phyloP scores from a whole-genome alignment of 2,113 vertebrate species.

The Odontophorus gujanensis region DNA sequence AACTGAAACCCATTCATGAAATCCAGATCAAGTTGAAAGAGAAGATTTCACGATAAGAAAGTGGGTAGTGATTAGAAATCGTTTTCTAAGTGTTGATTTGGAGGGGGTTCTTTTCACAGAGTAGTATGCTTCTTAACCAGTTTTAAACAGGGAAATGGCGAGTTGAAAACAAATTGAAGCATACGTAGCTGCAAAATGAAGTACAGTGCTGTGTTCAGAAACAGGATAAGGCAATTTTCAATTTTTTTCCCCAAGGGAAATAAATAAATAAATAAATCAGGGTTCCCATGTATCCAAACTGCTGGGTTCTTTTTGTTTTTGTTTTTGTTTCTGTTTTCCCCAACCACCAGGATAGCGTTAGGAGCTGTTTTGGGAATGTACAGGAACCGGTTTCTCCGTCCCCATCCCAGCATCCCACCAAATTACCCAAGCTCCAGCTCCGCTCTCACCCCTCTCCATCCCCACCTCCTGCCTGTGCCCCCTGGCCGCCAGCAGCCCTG shows the following conservation, averaged over 20 bases:
- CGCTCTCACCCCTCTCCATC: background rate
- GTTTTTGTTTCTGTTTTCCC: no score
- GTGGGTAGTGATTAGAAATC: background rate
- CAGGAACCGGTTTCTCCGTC: background rate
- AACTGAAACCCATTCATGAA: background rate
- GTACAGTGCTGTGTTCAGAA: background rate
- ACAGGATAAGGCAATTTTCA: background rate
- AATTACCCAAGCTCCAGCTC: background rate
- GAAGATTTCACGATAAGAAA: background rate
- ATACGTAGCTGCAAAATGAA: fast-evolving
- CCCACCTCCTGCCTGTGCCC: constrained; percentile 15
- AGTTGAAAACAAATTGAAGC: background rate
- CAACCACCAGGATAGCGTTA: fast-evolving
- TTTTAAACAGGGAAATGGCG: background rate
- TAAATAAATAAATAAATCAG: background rate
- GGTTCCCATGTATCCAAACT: fast-evolving
- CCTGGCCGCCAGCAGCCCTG: constrained; percentile 41
- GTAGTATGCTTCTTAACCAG: background rate
- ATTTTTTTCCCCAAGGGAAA: no score
- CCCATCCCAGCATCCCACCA: fast-evolving
- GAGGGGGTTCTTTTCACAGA: background rate
- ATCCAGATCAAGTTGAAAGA: background rate
- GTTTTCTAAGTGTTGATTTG: background rate
- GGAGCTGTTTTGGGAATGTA: no score
- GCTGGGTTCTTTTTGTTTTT: background rate